phyloP scores from a whole-genome alignment of 2,888 invertebrate genomes.

The Anthoptus insignis region DNA sequence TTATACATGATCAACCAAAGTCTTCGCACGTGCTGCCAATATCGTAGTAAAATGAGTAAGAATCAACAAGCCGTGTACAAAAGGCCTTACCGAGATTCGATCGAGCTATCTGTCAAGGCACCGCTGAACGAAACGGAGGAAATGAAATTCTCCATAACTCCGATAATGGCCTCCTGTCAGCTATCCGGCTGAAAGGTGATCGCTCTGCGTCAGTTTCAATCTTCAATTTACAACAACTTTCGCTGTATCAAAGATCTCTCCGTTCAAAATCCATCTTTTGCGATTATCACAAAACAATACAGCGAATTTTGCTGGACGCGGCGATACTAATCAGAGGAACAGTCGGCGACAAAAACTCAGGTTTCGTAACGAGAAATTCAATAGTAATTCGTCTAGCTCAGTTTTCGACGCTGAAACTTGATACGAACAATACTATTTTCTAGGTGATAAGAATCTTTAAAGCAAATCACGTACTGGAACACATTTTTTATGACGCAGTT shows the following conservation, averaged over 20 bases:
- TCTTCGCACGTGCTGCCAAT: not conserved
- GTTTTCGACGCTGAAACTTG: not conserved
- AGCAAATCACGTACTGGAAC: slow-evolving; percentile 6
- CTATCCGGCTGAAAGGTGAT: slow-evolving; percentile 26
- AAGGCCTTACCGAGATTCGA: slow-evolving; percentile 19
- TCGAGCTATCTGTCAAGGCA: slow-evolving; percentile 28
- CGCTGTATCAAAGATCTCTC: slow-evolving; percentile 30
- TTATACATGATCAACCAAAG: not conserved
- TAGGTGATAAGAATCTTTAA: slow-evolving; percentile 5
- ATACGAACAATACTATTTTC: not conserved
- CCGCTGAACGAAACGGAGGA: slow-evolving; percentile 24
- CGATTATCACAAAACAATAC: slow-evolving; percentile 19
- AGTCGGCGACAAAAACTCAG: not conserved
- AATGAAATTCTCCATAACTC: slow-evolving; percentile 33
- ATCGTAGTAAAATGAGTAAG: not conserved
- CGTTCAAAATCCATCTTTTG: slow-evolving; percentile 27
- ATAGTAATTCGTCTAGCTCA: not conserved
- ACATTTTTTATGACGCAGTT: not conserved
- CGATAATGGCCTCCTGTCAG: slow-evolving; percentile 32
- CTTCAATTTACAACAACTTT: slow-evolving; percentile 37
- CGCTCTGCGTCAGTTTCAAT: slow-evolving; percentile 34
- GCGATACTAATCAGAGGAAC: slow-evolving; percentile 7
- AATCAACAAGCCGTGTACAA: not conserved
- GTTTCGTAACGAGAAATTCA: slow-evolving; percentile 13
- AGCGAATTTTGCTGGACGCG: slow-evolving; percentile 14